Conservation (phyloP, 64 coral and sea anemone genomes). For the Platygyra sinensis region DNA sequence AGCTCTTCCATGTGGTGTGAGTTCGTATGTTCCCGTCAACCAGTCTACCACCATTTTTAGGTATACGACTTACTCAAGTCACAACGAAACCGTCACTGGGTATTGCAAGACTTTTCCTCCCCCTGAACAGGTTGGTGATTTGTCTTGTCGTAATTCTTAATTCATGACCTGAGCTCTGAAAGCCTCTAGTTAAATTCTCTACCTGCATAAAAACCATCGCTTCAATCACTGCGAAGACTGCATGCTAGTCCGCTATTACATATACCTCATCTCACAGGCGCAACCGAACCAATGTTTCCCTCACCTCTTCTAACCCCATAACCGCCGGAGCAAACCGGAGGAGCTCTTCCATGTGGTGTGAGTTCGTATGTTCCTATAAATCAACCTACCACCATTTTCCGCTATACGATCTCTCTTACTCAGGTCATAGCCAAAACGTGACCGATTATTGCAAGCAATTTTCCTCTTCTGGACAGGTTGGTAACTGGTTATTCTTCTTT, state of each 20-base stretch:
- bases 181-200: background rate
- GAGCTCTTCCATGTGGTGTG: too few relatives aligned
- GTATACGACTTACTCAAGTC: too few relatives aligned
- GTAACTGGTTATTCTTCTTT: background rate
- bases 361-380: background rate
- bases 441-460: background rate
- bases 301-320: too few relatives aligned
- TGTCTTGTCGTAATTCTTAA: background rate
- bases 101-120: background rate
- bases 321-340: background rate
- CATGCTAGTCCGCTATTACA: too few relatives aligned
- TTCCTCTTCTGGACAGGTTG: background rate
- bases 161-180: background rate
- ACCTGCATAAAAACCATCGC: too few relatives aligned
- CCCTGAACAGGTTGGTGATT: background rate
- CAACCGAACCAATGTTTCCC: too few relatives aligned
- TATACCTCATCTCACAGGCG: too few relatives aligned
- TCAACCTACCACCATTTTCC: background rate
- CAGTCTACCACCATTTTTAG: too few relatives aligned
- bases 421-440: background rate
- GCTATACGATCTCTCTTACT: background rate
- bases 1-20: too few relatives aligned
- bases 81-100: too few relatives aligned
- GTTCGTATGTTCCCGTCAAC: too few relatives aligned
- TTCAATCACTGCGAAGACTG: too few relatives aligned